Evolutionary conservation across 2,888 invertebrate species (phyloP), one percentile per base, ranked within the genome.

Genomic region (Acrobasis repandana): DNA sequence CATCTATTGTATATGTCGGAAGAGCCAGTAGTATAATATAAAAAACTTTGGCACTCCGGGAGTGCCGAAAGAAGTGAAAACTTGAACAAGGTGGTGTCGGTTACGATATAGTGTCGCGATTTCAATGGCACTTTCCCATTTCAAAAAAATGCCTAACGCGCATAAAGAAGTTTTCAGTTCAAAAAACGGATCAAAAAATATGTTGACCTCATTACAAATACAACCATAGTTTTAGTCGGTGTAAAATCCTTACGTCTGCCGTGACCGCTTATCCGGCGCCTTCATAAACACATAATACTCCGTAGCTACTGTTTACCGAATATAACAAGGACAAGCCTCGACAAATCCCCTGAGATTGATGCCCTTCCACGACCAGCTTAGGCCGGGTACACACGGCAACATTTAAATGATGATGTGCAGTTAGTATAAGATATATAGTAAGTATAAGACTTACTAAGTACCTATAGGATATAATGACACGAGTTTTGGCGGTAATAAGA

Each of bases 301-400:
- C 49, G 15, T 34, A 34, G 50, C 36, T 48, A 36, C 47, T 58
- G 63, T 67, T 66, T 65, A 66, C 62, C 65, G 62, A 54, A 67
- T 69, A 66, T 67, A 70, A 71, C 65, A 62, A 60, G 66, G 67
- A 64, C 64, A 65, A 65, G 63, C 66, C 69, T 73, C 69, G 68
- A 67, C 69, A 74, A 75, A 75, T 81, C 82, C 80, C 73, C 28
- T 52, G 78, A 79, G 79, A 81, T 76, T 75, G 75, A 81, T 79
- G 72, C 67, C 68, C 70, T 67, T 57, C 57, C 63, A 56, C 57
- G 62, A 65, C 56, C 61, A 64, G 63, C 71, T 71, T 67, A 66
- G 54, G 54, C 2, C 38, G 14, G 38, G 36, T 38, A 11, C 54
- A 54, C 54, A 61, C 65, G n/a, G 6, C 28, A 50, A 60, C 48